These are phyloP conservation scores for Chelonus formosanus DNA, from an alignment of 2,888 invertebrate species.

Conservation along the genomic window DNA sequence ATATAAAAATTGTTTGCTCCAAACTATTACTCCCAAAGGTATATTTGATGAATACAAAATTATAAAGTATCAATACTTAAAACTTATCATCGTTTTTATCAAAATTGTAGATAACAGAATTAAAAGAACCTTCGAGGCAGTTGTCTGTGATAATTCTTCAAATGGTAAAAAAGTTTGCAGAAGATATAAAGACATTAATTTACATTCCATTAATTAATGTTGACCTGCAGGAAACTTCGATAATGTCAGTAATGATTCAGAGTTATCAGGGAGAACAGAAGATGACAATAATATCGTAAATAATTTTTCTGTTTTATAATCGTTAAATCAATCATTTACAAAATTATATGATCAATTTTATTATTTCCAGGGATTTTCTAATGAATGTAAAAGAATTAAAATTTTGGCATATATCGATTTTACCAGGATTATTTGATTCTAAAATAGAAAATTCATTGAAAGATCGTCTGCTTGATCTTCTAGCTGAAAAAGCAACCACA, in stretches of 20 bases:
- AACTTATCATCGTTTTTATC: constrained; percentile 14
- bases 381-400: constrained; percentile 48
- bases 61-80: not conserved
- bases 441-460: constrained; percentile 42
- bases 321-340: not conserved
- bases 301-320: not conserved
- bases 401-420: constrained; percentile 52
- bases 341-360: not conserved
- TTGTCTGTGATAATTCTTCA: constrained; percentile 45
- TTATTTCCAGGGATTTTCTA: constrained; percentile 49
- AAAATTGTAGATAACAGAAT: constrained; percentile 43
- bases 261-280: constrained; percentile 24
- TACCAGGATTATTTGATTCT: constrained; percentile 43
- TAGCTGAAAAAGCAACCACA: constrained; percentile 46
- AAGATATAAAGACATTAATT: constrained; percentile 51
- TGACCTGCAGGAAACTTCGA: constrained; percentile 47
- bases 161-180: constrained; percentile 49
- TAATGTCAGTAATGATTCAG: constrained; percentile 36
- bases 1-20: constrained; percentile 45
- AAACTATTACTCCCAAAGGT: constrained; percentile 53
- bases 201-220: constrained; percentile 49
- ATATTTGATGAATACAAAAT: constrained; percentile 8
- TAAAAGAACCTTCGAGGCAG: constrained; percentile 47
- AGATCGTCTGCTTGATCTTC: constrained; percentile 47
- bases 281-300: constrained; percentile 38